Conservation (phyloP, 2,888 invertebrate species). For the Heliconius ismenius region DNA sequence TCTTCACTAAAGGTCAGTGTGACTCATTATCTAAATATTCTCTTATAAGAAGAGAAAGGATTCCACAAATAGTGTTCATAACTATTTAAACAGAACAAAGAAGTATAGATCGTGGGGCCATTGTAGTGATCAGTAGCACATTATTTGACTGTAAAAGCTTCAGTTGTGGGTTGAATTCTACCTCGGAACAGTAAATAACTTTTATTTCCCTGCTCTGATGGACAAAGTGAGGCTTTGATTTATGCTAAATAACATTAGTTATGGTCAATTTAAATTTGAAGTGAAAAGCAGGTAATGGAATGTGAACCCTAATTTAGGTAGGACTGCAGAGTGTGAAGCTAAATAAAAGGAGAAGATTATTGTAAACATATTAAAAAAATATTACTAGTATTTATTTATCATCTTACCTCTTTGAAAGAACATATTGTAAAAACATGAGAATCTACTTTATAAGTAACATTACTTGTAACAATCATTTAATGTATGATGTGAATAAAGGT, state of each 20-base stretch:
- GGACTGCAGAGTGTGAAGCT: not conserved
- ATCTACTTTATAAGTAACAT: not conserved
- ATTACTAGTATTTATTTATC: not conserved
- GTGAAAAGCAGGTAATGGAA: not conserved
- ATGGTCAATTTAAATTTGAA: not conserved
- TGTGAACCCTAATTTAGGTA: not conserved
- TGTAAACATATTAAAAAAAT: not conserved
- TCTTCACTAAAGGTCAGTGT: slow-evolving; percentile 9
- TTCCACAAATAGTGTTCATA: not conserved
- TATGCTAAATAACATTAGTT: not conserved
- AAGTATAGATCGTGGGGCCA: not conserved
- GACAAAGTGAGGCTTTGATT: not conserved
- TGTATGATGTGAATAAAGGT: not conserved
- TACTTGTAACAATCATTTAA: not conserved
- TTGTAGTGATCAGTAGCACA: not conserved
- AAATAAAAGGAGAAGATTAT: not conserved
- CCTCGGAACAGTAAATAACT: not conserved
- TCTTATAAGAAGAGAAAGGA: not conserved
- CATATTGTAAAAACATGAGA: not conserved
- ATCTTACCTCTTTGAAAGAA: not conserved
- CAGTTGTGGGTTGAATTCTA: not conserved
- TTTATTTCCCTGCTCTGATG: not conserved
- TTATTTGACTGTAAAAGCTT: not conserved
- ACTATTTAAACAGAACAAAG: slow-evolving; percentile 9
- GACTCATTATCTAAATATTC: not conserved